Evolutionary conservation across 2,888 invertebrate genomes (phyloP).

Genomic region (Drosophila neutralis): DNA sequence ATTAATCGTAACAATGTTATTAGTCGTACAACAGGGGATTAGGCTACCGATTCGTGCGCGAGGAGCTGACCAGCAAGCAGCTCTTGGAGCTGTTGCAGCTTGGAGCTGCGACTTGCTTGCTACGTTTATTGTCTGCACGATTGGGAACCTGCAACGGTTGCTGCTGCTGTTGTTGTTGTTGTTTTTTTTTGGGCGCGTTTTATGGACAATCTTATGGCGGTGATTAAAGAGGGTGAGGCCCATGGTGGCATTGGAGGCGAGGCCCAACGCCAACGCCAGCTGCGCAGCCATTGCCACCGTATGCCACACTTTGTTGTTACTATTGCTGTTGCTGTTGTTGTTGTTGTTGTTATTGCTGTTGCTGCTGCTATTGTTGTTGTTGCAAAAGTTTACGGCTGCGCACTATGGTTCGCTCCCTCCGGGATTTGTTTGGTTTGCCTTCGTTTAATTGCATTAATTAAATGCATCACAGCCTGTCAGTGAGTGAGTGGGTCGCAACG

Average conservation of each 20-base stretch:
- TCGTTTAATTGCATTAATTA: conserved; percentile 75
- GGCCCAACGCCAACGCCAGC: conserved; percentile 58
- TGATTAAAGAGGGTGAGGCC: conserved; percentile 74
- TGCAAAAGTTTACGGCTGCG: conserved; percentile 41
- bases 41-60: conserved; percentile 83
- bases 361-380: conserved; percentile 10
- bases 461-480: conserved; percentile 51
- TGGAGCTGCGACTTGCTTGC: conserved; percentile 33
- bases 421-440: conserved; percentile 64
- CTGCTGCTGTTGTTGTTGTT: conserved; percentile 21
- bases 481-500: conserved; percentile 14
- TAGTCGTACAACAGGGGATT: conserved; percentile 85
- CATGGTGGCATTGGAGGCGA: conserved; percentile 56
- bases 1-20: conserved; percentile 85
- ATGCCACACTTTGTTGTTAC: conserved; percentile 59
- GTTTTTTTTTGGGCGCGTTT: conserved; percentile 63
- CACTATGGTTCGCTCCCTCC: conserved; percentile 30
- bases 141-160: conserved; percentile 59
- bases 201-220: conserved; percentile 78
- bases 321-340: conserved; percentile 2
- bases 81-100: conserved; percentile 33
- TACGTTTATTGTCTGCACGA: conserved; percentile 57
- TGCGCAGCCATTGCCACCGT: conserved; percentile 62
- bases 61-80: conserved; percentile 52
- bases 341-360: neutral